Base-by-base conservation (phyloP, 2,113 vertebrate species). In the Galeopterus variegatus region DNA sequence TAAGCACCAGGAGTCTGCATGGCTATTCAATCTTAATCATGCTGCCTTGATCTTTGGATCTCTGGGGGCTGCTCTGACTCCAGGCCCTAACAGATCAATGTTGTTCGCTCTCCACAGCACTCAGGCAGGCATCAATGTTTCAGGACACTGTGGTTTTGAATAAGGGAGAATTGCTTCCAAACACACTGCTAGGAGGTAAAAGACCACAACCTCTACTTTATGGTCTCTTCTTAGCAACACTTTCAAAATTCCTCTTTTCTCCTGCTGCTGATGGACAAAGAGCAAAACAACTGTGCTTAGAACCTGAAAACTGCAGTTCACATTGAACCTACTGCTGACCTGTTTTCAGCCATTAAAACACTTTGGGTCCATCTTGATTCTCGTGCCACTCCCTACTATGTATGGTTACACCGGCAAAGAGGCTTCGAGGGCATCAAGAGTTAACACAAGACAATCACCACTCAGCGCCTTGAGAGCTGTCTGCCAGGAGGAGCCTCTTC, bases 401-500 rank as follows among this genome's bases (percentile, higher is more conserved):
- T 58, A 23, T 84, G 70, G 52, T 93, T 93, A 23, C 62, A 50
- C 12, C 41, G 60, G 36, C 56, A 58, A 97, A 14, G 56, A 67
- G 9, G 24, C 1, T 77, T 36, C 0, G 5, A 92, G 52, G 81
- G 67, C 50, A 8, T 80, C 13, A 92, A 96, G 82, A 88, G 19
- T 82, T 91, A 96, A 86, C 6, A 64, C 21, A 96, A 64, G 26
- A 70, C 45, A 86, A 93, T 84, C 26, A 41, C 45, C 15, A n/a
- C 58, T 87, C 91, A 10, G 36, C 54, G 92, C 95, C 41, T 62
- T n/a, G 70, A 96, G 85, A 84, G 80, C 75, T 72, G 3, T 70
- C 88, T 86, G 85, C 58, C 58, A 87, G 82, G 90, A 91, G 54
- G 41, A 96, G 41, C 65, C 89, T 88, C 69, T 95, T 84, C 96